Evolutionary conservation across 2,797 vertebrate species (phyloP), one percentile per base, ranked within the genome.

Genomic region (Chiloscyllium punctatum): DNA sequence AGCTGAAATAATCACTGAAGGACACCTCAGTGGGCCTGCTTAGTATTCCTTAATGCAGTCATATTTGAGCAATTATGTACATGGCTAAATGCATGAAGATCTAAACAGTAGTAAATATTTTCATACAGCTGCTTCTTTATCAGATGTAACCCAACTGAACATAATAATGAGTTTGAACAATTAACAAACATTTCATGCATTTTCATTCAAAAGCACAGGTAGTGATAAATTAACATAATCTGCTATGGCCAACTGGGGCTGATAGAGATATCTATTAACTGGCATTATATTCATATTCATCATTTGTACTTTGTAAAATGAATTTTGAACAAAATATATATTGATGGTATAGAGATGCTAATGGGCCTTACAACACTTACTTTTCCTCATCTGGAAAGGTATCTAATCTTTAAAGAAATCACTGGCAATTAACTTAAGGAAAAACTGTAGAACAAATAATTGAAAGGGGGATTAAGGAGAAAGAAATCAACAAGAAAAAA

Each of bases 1-100:
- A 96, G 94, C 94, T 95, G 71, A 95, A 72, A 95, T 95, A 95
- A 95, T 95, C 94, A 95, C 48, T 77, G 71, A 95, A 77, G 94
- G 94, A 95, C 94, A 77, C 71, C 69, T 77, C 94, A 33, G 27
- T 95, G 72, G 94, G 27, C 69, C 94, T 77, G n/a, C 77, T 95
- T 95, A 77, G 48, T 77, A 95, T 95, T 77, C 94, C 53, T 72
- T 77, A 77, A 77, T 57, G 94, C 71, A 77, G 18, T 95, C 42
- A 48, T 95, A 72, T 95, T 77, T 77, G 37, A 77, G 48, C 37
- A 95, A 95, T 95, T 77, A 77, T 6, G 48, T 95, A 77, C 57
- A 30, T 57, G 94, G 94, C 51, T 95, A 95, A 95, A 95, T 74
- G 71, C 71, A 51, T 33, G 71, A 95, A 53, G 71, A 95, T 95